Percentiles rank a stretch among this genome's conserved stretches.
These are phyloP conservation scores for Erethizon dorsatum DNA, from an alignment of 2,797 vertebrate species.

Conservation along the genomic window DNA sequence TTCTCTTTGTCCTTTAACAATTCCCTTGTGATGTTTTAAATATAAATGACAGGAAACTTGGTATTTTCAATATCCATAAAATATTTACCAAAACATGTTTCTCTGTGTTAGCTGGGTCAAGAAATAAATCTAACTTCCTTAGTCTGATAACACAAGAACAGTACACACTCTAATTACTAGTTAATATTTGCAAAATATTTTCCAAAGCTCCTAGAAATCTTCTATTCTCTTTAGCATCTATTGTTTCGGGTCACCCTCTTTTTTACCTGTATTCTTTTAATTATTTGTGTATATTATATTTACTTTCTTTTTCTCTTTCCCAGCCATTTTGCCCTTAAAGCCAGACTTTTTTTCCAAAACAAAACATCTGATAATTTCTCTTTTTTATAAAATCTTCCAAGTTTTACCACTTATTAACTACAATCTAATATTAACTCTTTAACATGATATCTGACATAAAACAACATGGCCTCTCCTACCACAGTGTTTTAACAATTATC, in stretches of 20 bases:
- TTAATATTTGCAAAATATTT: neutral
- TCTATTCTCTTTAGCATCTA: neutral
- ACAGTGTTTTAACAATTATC: neutral
- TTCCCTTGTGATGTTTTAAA: neutral
- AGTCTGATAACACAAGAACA: neutral
- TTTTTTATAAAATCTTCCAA: constrained; percentile 1
- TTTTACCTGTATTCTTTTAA: neutral
- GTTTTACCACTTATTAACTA: neutral
- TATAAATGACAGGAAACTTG: neutral
- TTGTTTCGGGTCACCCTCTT: neutral
- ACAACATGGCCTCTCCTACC: rapidly evolving
- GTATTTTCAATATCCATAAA: neutral
- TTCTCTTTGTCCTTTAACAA: neutral
- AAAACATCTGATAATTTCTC: neutral
- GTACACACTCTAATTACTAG: neutral
- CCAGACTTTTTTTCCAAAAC: neutral
- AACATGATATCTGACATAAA: neutral
- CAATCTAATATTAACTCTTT: neutral
- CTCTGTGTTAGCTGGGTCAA: neutral
- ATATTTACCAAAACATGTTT: neutral
- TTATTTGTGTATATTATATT: neutral
- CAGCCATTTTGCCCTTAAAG: neutral
- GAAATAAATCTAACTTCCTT: neutral
- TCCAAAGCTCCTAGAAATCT: neutral
- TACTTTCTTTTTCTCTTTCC: neutral